Evolutionary conservation across 2,113 vertebrate species (phyloP).

Genomic region (Clarias gariepinus): DNA sequence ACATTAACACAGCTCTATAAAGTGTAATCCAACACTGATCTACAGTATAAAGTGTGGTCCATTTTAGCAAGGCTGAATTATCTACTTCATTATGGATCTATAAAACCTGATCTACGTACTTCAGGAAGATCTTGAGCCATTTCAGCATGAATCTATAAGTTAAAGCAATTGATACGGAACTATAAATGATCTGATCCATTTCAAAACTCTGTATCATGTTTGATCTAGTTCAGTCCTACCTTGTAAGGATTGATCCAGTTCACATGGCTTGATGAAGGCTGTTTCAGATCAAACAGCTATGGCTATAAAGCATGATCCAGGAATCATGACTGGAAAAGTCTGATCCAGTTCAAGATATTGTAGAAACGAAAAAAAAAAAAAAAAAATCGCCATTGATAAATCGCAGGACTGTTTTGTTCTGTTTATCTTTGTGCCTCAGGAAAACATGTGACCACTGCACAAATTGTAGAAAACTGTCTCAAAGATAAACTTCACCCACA

Average conservation of each 20-base stretch:
- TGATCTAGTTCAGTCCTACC: no score
- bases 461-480: not conserved
- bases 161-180: not conserved
- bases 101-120: not conserved
- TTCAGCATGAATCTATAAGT: not conserved
- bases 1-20: not conserved
- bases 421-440: not conserved
- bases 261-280: not conserved
- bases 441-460: not conserved
- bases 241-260: not conserved
- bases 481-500: not conserved
- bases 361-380: not conserved
- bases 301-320: not conserved
- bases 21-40: no score
- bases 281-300: not conserved
- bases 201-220: not conserved
- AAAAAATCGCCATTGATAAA: not conserved
- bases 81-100: not conserved
- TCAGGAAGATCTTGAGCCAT: not conserved
- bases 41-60: not conserved
- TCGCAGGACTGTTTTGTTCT: constrained; percentile 1
- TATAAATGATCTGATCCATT: not conserved
- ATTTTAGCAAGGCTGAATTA: not conserved
- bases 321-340: not conserved
- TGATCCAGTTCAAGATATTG: not conserved